Base-by-base conservation (phyloP, 2,797 vertebrate genomes). In the Melanotaenia trifasciata region DNA sequence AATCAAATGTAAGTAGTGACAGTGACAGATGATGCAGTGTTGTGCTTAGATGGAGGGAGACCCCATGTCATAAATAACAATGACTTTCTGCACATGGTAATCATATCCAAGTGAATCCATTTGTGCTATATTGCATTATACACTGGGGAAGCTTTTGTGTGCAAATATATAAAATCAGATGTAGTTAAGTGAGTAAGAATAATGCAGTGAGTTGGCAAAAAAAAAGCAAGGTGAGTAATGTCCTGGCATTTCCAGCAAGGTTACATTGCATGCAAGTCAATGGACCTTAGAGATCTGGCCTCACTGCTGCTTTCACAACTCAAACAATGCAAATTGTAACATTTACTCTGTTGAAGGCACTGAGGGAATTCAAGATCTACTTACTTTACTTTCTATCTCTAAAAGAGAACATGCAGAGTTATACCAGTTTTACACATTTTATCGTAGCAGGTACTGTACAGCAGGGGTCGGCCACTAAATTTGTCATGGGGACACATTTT, bases 211-310 rank as follows among this genome's bases (percentile, higher is more conserved):
- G 83, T 70, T 84, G 64, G 79, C 67, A 80, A 82, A 89, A 90
- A 68, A 77, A 86, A 57, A 86, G 75, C 77, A 78, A 71, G 71
- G 76, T 92, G 88, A 92, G 68, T 90, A 90, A 89, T 91, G 89
- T 76, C 58, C 65, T 88, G 84, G 86, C 86, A 89, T 91, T 93
- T 90, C 67, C 71, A 84, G 78, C 84, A 87, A 90, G 82, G 88
- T 87, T 88, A 88, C 70, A 75, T 54, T 86, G 76, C 71, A 73
- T 68, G 67, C 76, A 70, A 87, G 84, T 84, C 80, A 78, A 81
- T 80, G 71, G 83, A 53, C 76, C 80, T 79, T 83, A 79, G 76
- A 83, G 74, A 77, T 69, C 56, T 71, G 75, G 36, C 32, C 54
- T 45, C 60, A 63, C 79, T 76, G 78, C 81, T 70, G 78, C 80